Conservation (phyloP, 2,888 invertebrate genomes). For the Dorcus parallelipipedus region DNA sequence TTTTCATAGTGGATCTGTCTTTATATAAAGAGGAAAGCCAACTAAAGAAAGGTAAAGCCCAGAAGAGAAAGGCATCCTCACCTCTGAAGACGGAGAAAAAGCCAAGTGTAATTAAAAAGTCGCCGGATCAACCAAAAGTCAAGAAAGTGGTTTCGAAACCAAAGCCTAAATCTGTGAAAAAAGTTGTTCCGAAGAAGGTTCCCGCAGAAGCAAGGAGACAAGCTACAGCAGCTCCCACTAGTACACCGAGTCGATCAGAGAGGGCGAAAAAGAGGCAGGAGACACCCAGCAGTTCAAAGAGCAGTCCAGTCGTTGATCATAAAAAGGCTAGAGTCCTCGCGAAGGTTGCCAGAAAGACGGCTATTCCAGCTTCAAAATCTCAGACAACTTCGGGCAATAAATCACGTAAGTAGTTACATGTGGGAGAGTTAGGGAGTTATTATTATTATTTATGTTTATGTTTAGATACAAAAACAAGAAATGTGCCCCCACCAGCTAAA, state of each 20-base stretch:
- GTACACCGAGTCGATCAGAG: slow-evolving; percentile 29
- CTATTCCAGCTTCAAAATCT: slow-evolving; percentile 18
- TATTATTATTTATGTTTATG: slow-evolving; percentile 2
- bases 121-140: slow-evolving; percentile 36
- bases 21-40: slow-evolving; percentile 79
- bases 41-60: slow-evolving; percentile 51
- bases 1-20: slow-evolving; percentile 72
- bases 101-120: slow-evolving; percentile 25
- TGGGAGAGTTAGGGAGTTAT: background rate
- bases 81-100: slow-evolving; percentile 18
- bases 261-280: slow-evolving; percentile 35
- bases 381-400: slow-evolving; percentile 1
- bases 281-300: slow-evolving; percentile 23
- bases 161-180: slow-evolving; percentile 15
- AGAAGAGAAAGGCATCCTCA: slow-evolving; percentile 40
- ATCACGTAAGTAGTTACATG: slow-evolving; percentile 4
- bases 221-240: background rate
- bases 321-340: slow-evolving; percentile 48
- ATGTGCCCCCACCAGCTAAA: background rate
- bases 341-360: slow-evolving; percentile 43
- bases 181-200: slow-evolving; percentile 19
- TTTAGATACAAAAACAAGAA: slow-evolving; percentile 18
- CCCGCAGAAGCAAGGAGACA: slow-evolving; percentile 21
- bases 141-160: slow-evolving; percentile 14
- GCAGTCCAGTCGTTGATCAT: slow-evolving; percentile 43